Base-by-base conservation (phyloP, 2,113 vertebrate species). In the Neolamprologus variostigma region DNA sequence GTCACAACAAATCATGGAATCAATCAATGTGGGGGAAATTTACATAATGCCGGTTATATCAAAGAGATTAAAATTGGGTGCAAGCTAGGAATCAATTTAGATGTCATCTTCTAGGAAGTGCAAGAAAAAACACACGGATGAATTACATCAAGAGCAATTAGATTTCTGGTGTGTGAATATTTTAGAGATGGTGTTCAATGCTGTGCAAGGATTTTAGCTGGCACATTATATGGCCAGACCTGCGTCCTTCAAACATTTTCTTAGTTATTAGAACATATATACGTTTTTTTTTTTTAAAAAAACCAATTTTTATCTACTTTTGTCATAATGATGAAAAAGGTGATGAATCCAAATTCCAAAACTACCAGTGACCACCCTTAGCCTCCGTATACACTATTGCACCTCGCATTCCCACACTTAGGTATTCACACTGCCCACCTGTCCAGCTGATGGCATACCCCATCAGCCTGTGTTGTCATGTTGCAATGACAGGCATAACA, bases 1-100 rank as follows among this genome's bases (percentile, higher is more conserved):
- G 94, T 93, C 93, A 94, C 82, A 94, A 91, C 91, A 91, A 91
- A 95, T 94, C 92, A 91, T 13, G 21, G 53, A 68, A 91, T 92
- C 88, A 90, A 92, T 94, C 91, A 84, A 54, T 19, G 87, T 42
- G 55, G 12, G 81, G 35, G 26, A 92, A 9, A 93, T 93, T 92
- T 93, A 68, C 92, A 94, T 92, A 89, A 88, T 21, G 50, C 35
- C n/a, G 13, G 47, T 90, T 81, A 84, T 84, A 91, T 91, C 91
- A 91, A 85, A 89, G 85, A 93, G 89, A 94, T 94, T 90, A 81
- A 91, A 92, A 80, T 86, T 85, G 13, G 61, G 28, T 50, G 66
- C 68, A 53, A 84, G 81, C 80, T n/a, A 47, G 21, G 61, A 88
- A 89, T 90, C 78, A 89, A 86, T 91, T 93, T 82, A 86, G 90